Base-by-base conservation (phyloP, 1,140 invertebrate genomes). In the Pissodes strobi region DNA sequence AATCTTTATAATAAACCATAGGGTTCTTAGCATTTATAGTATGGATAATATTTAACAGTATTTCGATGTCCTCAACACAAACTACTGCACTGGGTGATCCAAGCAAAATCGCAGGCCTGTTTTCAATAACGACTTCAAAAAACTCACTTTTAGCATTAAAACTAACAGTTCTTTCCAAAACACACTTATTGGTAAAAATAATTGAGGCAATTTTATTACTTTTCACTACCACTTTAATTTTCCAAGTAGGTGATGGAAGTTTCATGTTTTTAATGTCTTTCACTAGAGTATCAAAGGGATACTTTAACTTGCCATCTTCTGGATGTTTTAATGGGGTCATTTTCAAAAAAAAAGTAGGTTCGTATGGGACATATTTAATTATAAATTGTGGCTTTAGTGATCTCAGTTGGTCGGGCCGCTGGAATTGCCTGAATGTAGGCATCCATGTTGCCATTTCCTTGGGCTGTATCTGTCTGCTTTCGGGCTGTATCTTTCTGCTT, bases 211-310 rank as follows among this genome's bases (percentile, higher is more conserved):
- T 69, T 52, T 64, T 64, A 18, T 65, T 60, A 21, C 60, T 63
- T 39, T 53, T 64, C 12, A 69, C 65, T 10, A 69, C 64, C 8
- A 69, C 65, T 45, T 69, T 69, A n/a, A 69, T 69, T 46, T 67
- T 69, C 68, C 68, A 69, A 25, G 55, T 57, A 1, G 68, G 60
- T 4, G 64, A 59, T n/a, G 68, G 68, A 30, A 69, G 25, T 34
- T 69, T 67, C 64, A 69, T 67, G 15, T 62, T 67, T 30, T 69
- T 69, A 48, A 69, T 66, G 45, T 69, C 68, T 41, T 64, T 66
- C 6, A 69, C 64, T 10, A 69, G 30, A 9, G 58, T 55, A 19
- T 67, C 56, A 48, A 69, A 69, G 2, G 61, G n/a, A 51, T 67
- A 69, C 17, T 66, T 60, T 27, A 69, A 30, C 17, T 45, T 67